Evolutionary conservation across 2,797 vertebrate species (phyloP).

Genomic region (Notolabrus celidotus): DNA sequence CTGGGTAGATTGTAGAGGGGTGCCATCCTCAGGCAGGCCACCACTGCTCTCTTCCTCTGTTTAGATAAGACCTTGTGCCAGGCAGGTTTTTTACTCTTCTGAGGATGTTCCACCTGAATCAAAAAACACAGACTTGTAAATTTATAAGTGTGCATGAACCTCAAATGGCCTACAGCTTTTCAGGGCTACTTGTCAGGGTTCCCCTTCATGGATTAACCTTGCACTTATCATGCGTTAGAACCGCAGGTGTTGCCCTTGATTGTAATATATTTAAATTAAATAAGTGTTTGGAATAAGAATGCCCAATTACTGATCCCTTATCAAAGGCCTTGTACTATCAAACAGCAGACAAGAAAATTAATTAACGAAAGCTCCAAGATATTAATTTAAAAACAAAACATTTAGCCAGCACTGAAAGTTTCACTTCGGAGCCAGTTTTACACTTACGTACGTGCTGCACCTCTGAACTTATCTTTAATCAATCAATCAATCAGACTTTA

Average conservation of each 20-base stretch:
- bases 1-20: constrained; percentile 94
- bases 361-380: neutral
- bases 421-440: neutral
- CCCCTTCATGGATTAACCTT: neutral
- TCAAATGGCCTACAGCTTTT: neutral
- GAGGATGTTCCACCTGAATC: constrained; percentile 91
- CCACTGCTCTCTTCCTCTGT: constrained; percentile 95
- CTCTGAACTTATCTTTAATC: neutral
- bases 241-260: neutral
- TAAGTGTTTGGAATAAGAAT: neutral
- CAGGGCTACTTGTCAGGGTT: neutral
- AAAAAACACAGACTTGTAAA: constrained; percentile 26
- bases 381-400: neutral
- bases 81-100: constrained; percentile 88
- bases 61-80: constrained; percentile 93
- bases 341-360: neutral
- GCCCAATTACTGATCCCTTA: neutral
- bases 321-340: neutral
- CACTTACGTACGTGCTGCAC: neutral
- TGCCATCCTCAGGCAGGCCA: constrained; percentile 95
- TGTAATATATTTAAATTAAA: neutral
- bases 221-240: neutral
- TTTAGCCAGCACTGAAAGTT: neutral
- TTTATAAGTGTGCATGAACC: neutral
- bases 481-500: too few species aligned